phyloP scores from a whole-genome alignment of 2,113 vertebrate species.

The Gymnobelideus leadbeateri region DNA sequence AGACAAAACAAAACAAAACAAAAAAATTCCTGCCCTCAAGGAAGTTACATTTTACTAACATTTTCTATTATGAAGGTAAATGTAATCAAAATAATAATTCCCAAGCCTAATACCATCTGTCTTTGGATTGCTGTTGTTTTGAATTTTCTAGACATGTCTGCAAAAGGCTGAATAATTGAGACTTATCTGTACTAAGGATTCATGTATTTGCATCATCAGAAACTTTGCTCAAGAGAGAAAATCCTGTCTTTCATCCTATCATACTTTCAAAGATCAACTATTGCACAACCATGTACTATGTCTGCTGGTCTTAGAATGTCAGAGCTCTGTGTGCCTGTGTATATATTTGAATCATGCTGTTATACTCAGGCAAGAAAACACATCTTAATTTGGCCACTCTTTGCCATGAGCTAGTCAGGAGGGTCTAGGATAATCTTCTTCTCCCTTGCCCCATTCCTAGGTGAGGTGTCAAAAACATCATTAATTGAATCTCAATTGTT shows the following conservation, averaged over 20 bases:
- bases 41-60: not conserved
- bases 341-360: not conserved
- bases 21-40: not conserved
- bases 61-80: not conserved
- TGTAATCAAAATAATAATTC: not conserved
- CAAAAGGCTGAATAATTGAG: not conserved
- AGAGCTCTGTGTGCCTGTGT: not conserved
- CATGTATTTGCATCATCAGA: not conserved
- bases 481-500: not conserved
- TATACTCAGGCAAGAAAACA: not conserved
- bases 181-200: not conserved
- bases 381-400: not conserved
- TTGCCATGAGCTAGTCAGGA: not conserved
- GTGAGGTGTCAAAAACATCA: not conserved
- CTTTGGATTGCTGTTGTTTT: not conserved
- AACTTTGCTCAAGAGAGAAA: not conserved
- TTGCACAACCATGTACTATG: not conserved
- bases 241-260: not conserved
- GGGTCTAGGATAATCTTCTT: not conserved
- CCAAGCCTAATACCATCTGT: not conserved
- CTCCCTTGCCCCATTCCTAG: slow-evolving; percentile 56
- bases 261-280: not conserved
- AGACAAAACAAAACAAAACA: not conserved
- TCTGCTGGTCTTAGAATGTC: not conserved
- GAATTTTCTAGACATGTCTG: not conserved